Evolutionary conservation across 92 coral and sea anemone genomes (phyloP), one percentile per base, ranked within the genome.

Genomic region (Palythoa caribaeorum): DNA sequence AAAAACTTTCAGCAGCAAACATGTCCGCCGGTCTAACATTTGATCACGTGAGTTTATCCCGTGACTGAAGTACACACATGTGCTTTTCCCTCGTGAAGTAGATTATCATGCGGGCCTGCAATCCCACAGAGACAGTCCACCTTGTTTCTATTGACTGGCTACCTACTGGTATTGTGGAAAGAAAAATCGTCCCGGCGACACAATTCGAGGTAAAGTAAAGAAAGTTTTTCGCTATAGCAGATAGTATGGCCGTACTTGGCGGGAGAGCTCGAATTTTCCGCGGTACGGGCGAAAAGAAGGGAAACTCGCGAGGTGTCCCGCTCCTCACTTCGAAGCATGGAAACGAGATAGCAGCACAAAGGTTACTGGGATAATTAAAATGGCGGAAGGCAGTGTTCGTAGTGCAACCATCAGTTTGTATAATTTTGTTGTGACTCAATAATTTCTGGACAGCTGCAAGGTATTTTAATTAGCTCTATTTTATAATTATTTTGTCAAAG

Each of bases 291-390:
- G 68, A 15, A 11, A 21, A 3, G 44, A 57, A 79, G 72, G 71
- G 71, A 79, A 79, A 19, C 71, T 53, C 51, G 48, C 71, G 71
- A 57, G 71, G 47, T 79, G 71, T 28, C 84, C 73, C 84, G 71
- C 84, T 79, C 84, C 84, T 57, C 84, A 53, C 84, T 79, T 55
- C 84, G 51, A 81, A 81, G 86, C 86, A 81, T 81, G 76, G 86
- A 81, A 65, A 81, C 76, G 53, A 81, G 86, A 28, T 80, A 80
- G 85, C 73, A 47, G 85, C 85, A 50, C 85, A 53, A 80, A 80
- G 73, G 73, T 80, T 80, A 80, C 85, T 55, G 85, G 85, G 85
- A 60, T n/a, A n/a, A n/a, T n/a, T 66, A 20, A 28, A 51, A 51
- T 51, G 38, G 38, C 9, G 20, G 38, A 50, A 20, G 84, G 70